Conservation (phyloP, 1,140 invertebrate genomes). For the Megathymus violae region DNA sequence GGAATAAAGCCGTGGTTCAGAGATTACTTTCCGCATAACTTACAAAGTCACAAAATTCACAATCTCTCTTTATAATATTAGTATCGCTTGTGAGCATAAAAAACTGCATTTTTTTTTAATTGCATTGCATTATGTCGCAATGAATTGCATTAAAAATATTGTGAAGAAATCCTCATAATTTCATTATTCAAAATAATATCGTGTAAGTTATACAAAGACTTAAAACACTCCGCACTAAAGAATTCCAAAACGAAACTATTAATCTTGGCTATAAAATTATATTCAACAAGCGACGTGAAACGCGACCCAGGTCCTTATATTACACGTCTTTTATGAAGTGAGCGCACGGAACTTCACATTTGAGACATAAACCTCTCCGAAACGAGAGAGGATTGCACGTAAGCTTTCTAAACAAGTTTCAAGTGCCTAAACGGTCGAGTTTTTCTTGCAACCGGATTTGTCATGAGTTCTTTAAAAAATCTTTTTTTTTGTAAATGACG, state of each 20-base stretch:
- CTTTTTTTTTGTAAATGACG: too few species aligned
- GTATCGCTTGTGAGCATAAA: too few species aligned
- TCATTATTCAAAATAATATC: too few species aligned
- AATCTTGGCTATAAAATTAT: neutral
- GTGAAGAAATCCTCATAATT: too few species aligned
- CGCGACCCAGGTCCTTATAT: neutral
- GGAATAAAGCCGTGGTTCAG: too few species aligned
- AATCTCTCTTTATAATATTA: too few species aligned
- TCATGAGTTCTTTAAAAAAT: neutral
- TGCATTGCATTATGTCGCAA: too few species aligned
- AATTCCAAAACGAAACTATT: neutral
- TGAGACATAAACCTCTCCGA: neutral
- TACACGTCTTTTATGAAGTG: slow-evolving; percentile 6
- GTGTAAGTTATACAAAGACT: too few species aligned
- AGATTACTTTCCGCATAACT: too few species aligned
- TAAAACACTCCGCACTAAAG: neutral
- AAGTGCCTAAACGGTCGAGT: slow-evolving; percentile 5
- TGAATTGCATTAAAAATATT: too few species aligned
- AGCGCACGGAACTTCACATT: neutral
- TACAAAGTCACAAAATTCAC: too few species aligned
- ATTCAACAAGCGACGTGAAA: neutral
- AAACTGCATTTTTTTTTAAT: too few species aligned
- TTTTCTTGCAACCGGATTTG: slow-evolving; percentile 9
- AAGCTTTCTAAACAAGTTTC: slow-evolving; percentile 2
- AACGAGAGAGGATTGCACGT: slow-evolving; percentile 10